Percentiles rank a stretch among this genome's conserved stretches.
Evolutionary conservation across 2,888 invertebrate species (phyloP).

Genomic region (Galerucella pusilla): DNA sequence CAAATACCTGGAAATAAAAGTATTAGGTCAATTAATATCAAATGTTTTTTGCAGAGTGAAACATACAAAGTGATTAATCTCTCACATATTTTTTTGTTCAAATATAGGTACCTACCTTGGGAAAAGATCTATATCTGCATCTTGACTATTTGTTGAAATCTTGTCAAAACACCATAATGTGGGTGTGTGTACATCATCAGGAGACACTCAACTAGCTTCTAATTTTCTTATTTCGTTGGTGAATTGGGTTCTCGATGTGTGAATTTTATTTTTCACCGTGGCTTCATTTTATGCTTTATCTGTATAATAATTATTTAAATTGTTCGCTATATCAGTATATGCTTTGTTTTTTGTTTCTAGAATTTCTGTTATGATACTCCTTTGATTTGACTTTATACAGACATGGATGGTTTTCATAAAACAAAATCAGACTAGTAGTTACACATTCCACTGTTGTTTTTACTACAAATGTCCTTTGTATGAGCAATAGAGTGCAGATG

Average conservation of each 20-base stretch:
- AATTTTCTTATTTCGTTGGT: conserved; percentile 2
- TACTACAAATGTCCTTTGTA: background rate
- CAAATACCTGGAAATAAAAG: background rate
- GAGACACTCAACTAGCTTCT: conserved; percentile 7
- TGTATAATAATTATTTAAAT: background rate
- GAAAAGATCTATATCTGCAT: background rate
- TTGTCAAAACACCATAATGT: background rate
- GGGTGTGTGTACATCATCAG: background rate
- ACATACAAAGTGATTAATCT: background rate
- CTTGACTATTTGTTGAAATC: background rate
- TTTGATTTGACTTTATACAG: background rate
- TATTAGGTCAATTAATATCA: background rate
- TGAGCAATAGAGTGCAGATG: no score
- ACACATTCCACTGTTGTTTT: conserved; percentile 3
- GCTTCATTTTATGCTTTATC: background rate
- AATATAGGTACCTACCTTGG: conserved; percentile 2
- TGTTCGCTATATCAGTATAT: background rate
- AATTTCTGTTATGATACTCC: conserved; percentile 5
- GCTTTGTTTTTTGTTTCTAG: conserved; percentile 1
- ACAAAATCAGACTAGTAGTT: background rate
- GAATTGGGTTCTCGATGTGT: background rate
- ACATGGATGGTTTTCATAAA: conserved; percentile 1
- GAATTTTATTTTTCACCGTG: background rate
- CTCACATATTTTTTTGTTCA: background rate
- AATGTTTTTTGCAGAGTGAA: background rate